Base-by-base conservation (phyloP, 2,113 vertebrate species). In the Poeciliopsis retropinna region DNA sequence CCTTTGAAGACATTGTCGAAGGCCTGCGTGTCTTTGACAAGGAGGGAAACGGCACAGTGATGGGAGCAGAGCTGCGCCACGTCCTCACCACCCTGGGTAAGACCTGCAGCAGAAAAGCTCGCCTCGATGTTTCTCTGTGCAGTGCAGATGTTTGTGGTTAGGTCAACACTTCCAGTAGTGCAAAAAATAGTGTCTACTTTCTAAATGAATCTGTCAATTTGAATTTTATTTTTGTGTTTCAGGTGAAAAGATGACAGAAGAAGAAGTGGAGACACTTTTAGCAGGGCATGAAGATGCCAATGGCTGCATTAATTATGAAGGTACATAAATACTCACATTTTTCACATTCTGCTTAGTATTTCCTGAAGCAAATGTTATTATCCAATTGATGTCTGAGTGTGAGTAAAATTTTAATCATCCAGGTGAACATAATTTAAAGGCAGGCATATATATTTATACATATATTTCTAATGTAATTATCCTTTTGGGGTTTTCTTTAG, bases 1-100 rank as follows among this genome's bases (percentile, higher is more conserved):
- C 95, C 22, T 96, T 95, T 15, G 96, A 98, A 81, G 97, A 97
- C 37, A 97, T 97, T 1, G 95, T 97, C 0, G 97, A 98, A 86
- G 97, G 96, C 12, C 92, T 98, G 25, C 88, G 95, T 22, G 97
- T 97, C 14, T 97, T 98, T 47, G 97, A 98, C 93, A 97, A 98
- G 75, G 96, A 98, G 88, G 96, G 96, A 60, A 97, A 98, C 0
- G 96, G 97, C 67, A 97, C 95, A 0, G 96, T 97, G 73, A 97
- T 97, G 96, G 96, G 96, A 0, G 96, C 96, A 0, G 96, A 97
- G 85, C 91, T 97, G 34, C 96, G 96, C 17, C 96, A 97, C 27
- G 96, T 97, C n/a, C 95, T 97, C 10, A 94, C 95, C 79, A 97
- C 96, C 1, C 91, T 97, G 75, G 96, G 96, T 96, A 88, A 92